Evolutionary conservation across 2,797 vertebrate genomes (phyloP).

Genomic region (Darevskia mixta): DNA sequence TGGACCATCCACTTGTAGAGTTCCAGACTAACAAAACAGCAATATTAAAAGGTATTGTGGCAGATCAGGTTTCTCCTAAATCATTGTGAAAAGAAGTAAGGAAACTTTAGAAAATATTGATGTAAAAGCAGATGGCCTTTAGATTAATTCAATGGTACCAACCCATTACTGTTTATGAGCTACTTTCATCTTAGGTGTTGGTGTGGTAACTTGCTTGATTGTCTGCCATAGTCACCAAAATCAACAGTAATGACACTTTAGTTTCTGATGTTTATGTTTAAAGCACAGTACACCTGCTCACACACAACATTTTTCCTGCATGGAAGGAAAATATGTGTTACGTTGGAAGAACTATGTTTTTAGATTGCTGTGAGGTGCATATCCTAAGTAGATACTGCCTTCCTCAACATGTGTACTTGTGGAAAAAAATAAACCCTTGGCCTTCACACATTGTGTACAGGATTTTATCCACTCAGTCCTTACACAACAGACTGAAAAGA

Average conservation of each 20-base stretch:
- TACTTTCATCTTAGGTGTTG: neutral
- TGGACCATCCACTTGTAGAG: constrained; percentile 24
- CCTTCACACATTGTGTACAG: neutral
- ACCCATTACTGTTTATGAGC: neutral
- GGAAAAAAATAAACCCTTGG: neutral
- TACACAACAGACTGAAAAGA: neutral
- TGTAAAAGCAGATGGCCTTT: constrained; percentile 42
- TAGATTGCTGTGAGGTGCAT: neutral
- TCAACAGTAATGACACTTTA: neutral
- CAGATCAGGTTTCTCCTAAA: constrained; percentile 63
- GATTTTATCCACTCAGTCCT: neutral
- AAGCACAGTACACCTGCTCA: neutral
- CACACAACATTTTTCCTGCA: neutral
- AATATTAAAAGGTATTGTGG: constrained; percentile 39
- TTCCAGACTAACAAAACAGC: constrained; percentile 59
- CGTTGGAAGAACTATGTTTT: neutral
- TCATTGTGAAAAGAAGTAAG: neutral
- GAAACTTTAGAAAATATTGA: constrained; percentile 33
- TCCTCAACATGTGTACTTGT: neutral
- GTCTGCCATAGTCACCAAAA: constrained; percentile 2
- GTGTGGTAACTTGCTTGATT: neutral
- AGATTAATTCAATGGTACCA: constrained; percentile 33
- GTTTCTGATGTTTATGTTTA: neutral
- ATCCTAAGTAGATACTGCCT: neutral
- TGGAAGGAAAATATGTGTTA: neutral